Base-by-base conservation (phyloP, 1,140 invertebrate species). In the Leptinotarsa texana region DNA sequence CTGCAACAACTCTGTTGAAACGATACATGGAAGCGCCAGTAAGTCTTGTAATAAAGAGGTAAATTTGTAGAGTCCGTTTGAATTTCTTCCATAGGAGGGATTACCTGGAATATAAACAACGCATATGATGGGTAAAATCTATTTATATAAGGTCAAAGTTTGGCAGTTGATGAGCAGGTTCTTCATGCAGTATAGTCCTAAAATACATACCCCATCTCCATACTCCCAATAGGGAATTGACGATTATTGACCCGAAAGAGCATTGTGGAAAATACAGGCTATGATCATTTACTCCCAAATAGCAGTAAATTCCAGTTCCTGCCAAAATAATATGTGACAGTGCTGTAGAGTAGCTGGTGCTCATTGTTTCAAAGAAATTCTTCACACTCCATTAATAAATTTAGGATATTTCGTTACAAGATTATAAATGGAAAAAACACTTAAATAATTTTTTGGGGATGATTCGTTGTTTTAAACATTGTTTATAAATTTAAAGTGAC, bases 151-250 rank as follows among this genome's bases (percentile, higher is more conserved):
- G 8, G 8, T 42, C 33, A 42, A 11, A 3, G 33, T 42, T 42
- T 42, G 8, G 33, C 33, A 42, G 33, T 42, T 11, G 33, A 42
- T 42, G 11, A 42, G 8, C 33, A 42, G 33, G 27, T 33, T 33
- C 6, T 33, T 33, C 6, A 6, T 33, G 27, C 15, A 57, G n/a
- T 17, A 57, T 57, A 57, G 15, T 57, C 6, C n/a, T 57, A 15
- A 18, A 57, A 57, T n/a, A 13, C 75, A 48, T 72, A 78, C 77
- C 77, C 77, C 77, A 78, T 73, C 77, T 72, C 77, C 77, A 78
- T 48, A 78, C 18, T 33, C 77, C 77, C 57, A 78, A 17, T 63
- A 78, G 15, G 15, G 77, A 78, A 73, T 74, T 73, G 13, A 76
- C 1, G 18, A 63, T 48, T 72, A 78, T 74, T 17, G 74, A 27